Base-by-base conservation (phyloP, 2,888 invertebrate genomes). In the Clivina fossor region DNA sequence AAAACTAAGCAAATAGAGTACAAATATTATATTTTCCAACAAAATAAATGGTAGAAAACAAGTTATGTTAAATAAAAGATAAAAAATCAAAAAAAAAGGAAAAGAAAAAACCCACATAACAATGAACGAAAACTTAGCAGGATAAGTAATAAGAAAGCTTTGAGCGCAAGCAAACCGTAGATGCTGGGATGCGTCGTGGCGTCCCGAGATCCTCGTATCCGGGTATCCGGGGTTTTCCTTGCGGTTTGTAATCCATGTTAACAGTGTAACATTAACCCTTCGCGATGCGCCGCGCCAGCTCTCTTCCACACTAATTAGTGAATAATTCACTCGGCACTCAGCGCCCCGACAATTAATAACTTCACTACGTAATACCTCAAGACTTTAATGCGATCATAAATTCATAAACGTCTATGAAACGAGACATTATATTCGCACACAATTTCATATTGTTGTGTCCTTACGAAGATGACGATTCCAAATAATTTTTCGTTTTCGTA, bases 261-360 rank as follows among this genome's bases (percentile, higher is more conserved):
- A 53, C 53, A 53, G 37, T 24, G 37, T 18, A 53, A 44, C 44
- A 44, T 37, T 53, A 53, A 53, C 44, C 44, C 44, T 44, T 28
- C 35, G 24, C 40, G 15, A 15, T 16, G 4, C 7, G 32, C 44
- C 53, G 38, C 40, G 40, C 19, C 48, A 43, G 44, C 53, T 53
- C n/a, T n/a, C n/a, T n/a, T n/a, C 44, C 53, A 53, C 53, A 55
- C 73, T 76, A 76, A 76, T 76, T 76, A 76, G 74, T 76, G 73
- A 74, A 76, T 76, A 76, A 76, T 76, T 76, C 74, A 76, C 73
- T 71, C 54, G 73, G 72, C 71, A 72, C 73, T 73, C 71, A 72
- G 64, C 69, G 64, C 69, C 69, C 68, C 71, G 70, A 73, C 75
- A 74, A 76, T 75, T 75, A 75, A 76, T 75, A 75, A 75, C 71